These are phyloP conservation scores for Lepidochrysops patricia DNA, from an alignment of 2,888 invertebrate species.

Conservation along the genomic window DNA sequence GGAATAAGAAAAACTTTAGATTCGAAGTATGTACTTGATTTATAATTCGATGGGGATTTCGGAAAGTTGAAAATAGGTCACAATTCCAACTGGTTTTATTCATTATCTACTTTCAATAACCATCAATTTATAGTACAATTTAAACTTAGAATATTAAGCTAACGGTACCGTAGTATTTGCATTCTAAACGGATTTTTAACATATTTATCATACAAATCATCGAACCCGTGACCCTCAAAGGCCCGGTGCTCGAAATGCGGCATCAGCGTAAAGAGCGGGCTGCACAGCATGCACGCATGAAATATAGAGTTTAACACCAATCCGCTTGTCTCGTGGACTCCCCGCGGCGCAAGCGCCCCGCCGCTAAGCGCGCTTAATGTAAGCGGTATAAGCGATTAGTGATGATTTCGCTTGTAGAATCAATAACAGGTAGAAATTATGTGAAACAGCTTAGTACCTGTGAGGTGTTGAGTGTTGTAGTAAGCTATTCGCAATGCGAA, in stretches of 20 bases:
- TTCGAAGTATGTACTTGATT: too few species aligned
- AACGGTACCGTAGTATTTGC: not conserved
- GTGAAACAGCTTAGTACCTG: not conserved
- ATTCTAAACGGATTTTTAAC: not conserved
- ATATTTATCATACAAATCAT: constrained; percentile 12
- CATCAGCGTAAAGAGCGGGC: constrained; percentile 48
- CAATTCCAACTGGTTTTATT: too few species aligned
- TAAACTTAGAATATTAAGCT: not conserved
- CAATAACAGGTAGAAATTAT: constrained; percentile 1
- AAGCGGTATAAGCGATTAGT: constrained; percentile 10
- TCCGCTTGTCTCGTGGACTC: constrained; percentile 47
- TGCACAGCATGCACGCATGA: constrained; percentile 52
- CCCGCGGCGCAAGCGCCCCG: constrained; percentile 37
- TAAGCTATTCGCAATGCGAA: not conserved
- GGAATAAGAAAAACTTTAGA: too few species aligned
- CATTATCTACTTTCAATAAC: not conserved
- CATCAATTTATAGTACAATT: not conserved
- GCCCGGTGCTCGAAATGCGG: constrained; percentile 26
- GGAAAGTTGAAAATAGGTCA: too few species aligned
- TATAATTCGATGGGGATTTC: too few species aligned
- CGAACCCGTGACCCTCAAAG: constrained; percentile 1
- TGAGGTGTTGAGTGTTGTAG: not conserved
- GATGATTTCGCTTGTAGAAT: constrained; percentile 6
- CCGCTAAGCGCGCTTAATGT: constrained; percentile 16
- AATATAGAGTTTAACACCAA: constrained; percentile 69